Evolutionary conservation across 30 jellyfish, hydroid and myxozoan genomes (phyloP), one percentile per base, ranked within the genome.

Genomic region (Chrysaora quinquecirrha): DNA sequence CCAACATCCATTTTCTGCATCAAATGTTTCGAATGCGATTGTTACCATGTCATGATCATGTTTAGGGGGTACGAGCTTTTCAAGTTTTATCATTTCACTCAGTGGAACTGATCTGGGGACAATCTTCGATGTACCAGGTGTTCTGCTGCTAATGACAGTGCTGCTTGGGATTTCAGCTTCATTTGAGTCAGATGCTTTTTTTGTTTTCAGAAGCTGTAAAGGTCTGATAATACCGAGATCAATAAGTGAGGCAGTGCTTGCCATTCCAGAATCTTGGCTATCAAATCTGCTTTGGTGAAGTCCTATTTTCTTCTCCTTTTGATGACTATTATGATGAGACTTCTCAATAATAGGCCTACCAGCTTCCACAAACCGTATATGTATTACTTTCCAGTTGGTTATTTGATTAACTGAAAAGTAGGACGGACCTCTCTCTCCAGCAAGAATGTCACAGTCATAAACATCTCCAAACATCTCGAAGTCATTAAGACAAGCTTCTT

Each of bases 61-160:
- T 20, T 27, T 30, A 7, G 76, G 49, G 49, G 76, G 52, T 21
- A 64, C 52, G 20, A 64, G 28, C 28, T 29, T 64, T 2, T 52
- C 76, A 21, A 64, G 49, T 29, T 64, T 64, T 27, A 64, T 64
- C 76, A 64, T 64, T 24, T 64, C 68, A 52, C 68, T 52, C 19
- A 52, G 9, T 52, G 68, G 24, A 25, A 52, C 29, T 52, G 68
- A 52, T 16, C 19, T 52, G 68, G 68, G 29, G 29, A 52, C 29
- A 52, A 20, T 25, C 29, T 52, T 25, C 6, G 68, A 52, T 10
- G 68, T 7, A 52, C 27, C 29, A 10, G 68, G 68, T 3, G 25
- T 9, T 9, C 2, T 16, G 12, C 24, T 52, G 68, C 6, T 52
- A 2, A 52, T 52, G 68, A 10, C 7, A 25, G 27, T 52, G 68